Evolutionary conservation across 2,888 invertebrate species (phyloP).

Genomic region (Archips crataeganus): DNA sequence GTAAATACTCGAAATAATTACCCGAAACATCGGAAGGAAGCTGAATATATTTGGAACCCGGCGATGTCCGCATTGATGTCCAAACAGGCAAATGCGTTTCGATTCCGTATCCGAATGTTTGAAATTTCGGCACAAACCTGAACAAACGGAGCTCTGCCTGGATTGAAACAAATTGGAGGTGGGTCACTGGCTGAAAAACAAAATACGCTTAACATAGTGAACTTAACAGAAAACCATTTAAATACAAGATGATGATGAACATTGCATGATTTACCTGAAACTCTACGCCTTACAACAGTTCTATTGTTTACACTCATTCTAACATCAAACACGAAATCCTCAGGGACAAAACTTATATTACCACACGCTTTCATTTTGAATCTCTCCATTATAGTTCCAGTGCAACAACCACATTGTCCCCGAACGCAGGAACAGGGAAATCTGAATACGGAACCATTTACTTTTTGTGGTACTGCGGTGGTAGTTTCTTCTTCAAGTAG

Average conservation of each 20-base stretch:
- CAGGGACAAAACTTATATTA: slow-evolving; percentile 91
- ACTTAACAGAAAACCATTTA: neutral
- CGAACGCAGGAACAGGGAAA: slow-evolving; percentile 87
- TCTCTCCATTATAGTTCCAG: slow-evolving; percentile 87
- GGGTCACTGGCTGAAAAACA: slow-evolving; percentile 89
- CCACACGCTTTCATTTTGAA: slow-evolving; percentile 91
- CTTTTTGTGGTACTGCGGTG: slow-evolving; percentile 53
- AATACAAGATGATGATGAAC: neutral
- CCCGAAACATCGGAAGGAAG: slow-evolving; percentile 84
- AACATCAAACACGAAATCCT: slow-evolving; percentile 93
- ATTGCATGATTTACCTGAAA: slow-evolving; percentile 86
- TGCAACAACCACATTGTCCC: slow-evolving; percentile 90
- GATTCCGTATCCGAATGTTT: slow-evolving; percentile 91
- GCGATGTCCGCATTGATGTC: slow-evolving; percentile 89
- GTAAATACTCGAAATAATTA: slow-evolving; percentile 48
- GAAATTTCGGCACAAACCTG: slow-evolving; percentile 91
- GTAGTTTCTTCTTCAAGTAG: slow-evolving; percentile 52
- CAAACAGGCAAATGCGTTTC: slow-evolving; percentile 92
- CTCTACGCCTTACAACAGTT: slow-evolving; percentile 89
- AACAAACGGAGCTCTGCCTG: slow-evolving; percentile 89
- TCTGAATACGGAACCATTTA: slow-evolving; percentile 78
- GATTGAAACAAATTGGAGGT: slow-evolving; percentile 89
- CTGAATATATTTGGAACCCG: slow-evolving; percentile 85
- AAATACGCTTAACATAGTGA: slow-evolving; percentile 11
- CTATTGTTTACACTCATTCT: slow-evolving; percentile 90